These are phyloP conservation scores for Cliona cf. orientalis DNA, from an alignment of 37 sponge, comb jelly and placozoan genomes.

Conservation along the genomic window DNA sequence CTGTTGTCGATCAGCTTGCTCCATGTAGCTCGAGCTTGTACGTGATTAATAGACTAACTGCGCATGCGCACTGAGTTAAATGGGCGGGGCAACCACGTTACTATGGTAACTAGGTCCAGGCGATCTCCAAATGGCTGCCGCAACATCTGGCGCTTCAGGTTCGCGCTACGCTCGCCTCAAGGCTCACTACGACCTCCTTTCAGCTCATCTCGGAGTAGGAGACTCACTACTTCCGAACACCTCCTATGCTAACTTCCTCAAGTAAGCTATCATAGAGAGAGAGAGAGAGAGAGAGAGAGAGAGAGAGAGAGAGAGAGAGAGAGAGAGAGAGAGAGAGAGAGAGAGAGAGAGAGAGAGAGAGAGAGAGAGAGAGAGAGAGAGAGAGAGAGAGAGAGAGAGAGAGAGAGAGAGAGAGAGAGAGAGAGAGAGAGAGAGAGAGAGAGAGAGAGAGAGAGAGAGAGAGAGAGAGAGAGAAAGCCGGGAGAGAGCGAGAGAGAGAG, in stretches of 20 bases:
- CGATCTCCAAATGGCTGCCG: conserved; percentile 8
- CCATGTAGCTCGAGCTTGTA: no score
- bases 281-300: not conserved
- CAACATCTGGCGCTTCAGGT: not conserved
- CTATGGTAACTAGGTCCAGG: not conserved
- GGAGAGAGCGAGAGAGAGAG: not conserved
- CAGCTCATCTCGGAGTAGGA: not conserved
- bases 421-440: not conserved
- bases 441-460: not conserved
- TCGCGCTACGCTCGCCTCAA: not conserved
- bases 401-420: conserved; percentile 5
- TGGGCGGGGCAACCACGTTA: not conserved
- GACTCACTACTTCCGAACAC: conserved; percentile 44
- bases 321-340: not conserved
- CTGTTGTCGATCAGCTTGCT: no score
- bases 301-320: not conserved
- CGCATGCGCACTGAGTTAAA: not conserved
- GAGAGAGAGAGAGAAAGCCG: not conserved
- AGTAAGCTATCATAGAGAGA: conserved; percentile 14
- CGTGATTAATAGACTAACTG: not conserved
- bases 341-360: not conserved
- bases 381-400: not conserved
- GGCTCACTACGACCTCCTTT: conserved; percentile 1
- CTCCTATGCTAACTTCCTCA: conserved; percentile 61
- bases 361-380: conserved; percentile 11